These are phyloP conservation scores for Procavia capensis DNA, from an alignment of 2,113 vertebrate species.

Conservation along the genomic window DNA sequence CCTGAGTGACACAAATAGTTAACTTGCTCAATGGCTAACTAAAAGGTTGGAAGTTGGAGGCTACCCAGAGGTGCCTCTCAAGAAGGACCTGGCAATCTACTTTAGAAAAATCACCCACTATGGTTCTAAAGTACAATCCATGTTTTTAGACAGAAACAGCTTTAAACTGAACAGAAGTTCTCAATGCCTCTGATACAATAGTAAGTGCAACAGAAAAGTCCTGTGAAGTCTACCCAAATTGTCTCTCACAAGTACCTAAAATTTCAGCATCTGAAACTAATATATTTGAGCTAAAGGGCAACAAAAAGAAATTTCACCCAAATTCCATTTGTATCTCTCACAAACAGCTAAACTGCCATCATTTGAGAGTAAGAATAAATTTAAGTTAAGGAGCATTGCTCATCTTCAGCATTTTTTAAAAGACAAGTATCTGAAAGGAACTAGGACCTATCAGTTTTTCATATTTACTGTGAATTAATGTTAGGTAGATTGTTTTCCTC, in stretches of 20 bases:
- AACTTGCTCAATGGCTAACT: not conserved
- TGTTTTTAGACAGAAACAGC: not conserved
- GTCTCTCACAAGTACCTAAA: not conserved
- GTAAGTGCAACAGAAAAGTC: not conserved
- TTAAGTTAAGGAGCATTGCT: slow-evolving; percentile 8
- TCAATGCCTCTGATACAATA: not conserved
- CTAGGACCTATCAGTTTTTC: not conserved
- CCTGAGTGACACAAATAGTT: not conserved
- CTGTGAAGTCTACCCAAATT: not conserved
- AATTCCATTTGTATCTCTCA: not conserved
- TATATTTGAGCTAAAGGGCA: not conserved
- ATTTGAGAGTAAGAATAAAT: not conserved
- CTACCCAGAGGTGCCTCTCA: not conserved
- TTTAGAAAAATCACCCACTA: not conserved
- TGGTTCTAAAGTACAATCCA: not conserved
- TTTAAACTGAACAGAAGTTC: not conserved
- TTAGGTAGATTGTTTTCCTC: slow-evolving; percentile 7
- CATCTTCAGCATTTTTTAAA: slow-evolving; percentile 21
- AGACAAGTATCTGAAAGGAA: slow-evolving; percentile 30
- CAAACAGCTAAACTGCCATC: slow-evolving; percentile 8
- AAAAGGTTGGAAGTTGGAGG: not conserved
- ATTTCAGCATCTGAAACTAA: not conserved
- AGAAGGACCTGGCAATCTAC: not conserved
- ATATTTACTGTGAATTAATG: slow-evolving; percentile 36
- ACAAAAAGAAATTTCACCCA: not conserved